Evolutionary conservation across 2,888 invertebrate genomes (phyloP).

Genomic region (Mellilla xanthometata): DNA sequence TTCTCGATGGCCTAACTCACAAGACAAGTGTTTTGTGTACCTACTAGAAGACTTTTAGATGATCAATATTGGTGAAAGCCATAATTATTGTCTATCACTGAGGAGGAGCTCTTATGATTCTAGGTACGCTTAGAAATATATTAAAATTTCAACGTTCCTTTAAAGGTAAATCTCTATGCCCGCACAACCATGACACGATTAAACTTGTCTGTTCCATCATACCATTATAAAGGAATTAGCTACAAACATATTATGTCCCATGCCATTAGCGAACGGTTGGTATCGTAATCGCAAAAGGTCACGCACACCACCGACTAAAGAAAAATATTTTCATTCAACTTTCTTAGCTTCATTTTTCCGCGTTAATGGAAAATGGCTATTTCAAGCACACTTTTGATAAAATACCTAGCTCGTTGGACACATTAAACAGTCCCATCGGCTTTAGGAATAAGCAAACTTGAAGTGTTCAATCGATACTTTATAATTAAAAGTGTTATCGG

Average conservation of each 20-base stretch:
- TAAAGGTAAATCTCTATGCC: too few species aligned
- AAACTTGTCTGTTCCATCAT: conserved; percentile 14
- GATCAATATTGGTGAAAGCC: too few species aligned
- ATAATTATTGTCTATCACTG: too few species aligned
- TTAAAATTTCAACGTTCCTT: neutral
- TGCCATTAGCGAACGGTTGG: conserved; percentile 24
- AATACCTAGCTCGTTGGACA: conserved; percentile 16
- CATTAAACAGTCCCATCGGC: too few species aligned
- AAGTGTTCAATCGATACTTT: conserved; percentile 12
- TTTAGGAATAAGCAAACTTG: conserved; percentile 14
- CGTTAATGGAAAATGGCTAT: conserved; percentile 24
- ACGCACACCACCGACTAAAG: conserved; percentile 20
- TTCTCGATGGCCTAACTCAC: too few species aligned
- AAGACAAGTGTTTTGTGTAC: too few species aligned
- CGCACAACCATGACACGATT: neutral
- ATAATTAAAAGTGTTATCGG: conserved; percentile 11
- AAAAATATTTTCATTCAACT: conserved; percentile 29
- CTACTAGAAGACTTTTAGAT: too few species aligned
- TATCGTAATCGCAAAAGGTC: conserved; percentile 26
- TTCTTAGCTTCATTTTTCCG: conserved; percentile 21
- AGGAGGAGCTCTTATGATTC: too few species aligned
- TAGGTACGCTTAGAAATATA: too few species aligned
- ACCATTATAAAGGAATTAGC: conserved; percentile 23
- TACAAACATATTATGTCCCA: conserved; percentile 25
- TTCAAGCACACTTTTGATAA: conserved; percentile 23